These are phyloP conservation scores for Rhizoglyphus robini DNA, from an alignment of 1,140 invertebrate species.

Conservation along the genomic window DNA sequence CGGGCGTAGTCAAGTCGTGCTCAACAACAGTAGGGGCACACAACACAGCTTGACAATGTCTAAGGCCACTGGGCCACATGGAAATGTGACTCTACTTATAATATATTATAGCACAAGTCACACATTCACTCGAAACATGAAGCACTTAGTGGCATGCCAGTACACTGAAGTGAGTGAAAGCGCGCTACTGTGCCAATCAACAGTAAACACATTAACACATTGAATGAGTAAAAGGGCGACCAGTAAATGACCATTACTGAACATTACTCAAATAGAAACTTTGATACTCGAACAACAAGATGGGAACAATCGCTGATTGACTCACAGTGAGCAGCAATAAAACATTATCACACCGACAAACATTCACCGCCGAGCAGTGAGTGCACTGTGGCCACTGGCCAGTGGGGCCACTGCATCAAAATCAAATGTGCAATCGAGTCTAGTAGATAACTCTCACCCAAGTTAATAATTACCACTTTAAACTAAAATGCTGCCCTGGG, in stretches of 20 bases:
- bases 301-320: not conserved
- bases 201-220: not conserved
- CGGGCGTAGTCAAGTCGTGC: not conserved
- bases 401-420: too few species aligned
- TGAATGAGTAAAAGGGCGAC: not conserved
- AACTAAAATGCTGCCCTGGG: not conserved
- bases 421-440: too few species aligned
- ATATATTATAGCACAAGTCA: too few species aligned
- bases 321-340: not conserved
- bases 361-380: too few species aligned
- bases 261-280: not conserved
- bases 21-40: not conserved
- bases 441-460: too few species aligned
- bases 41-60: not conserved
- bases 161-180: not conserved
- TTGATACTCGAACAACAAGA: not conserved
- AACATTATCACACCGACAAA: not conserved
- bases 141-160: too few species aligned
- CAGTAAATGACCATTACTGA: slow-evolving; percentile 2
- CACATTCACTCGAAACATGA: not conserved
- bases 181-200: not conserved
- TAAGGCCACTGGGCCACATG: too few species aligned
- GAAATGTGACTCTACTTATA: too few species aligned
- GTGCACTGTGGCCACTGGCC: too few species aligned
- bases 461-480: slow-evolving; percentile 8